These are phyloP conservation scores for Goniozus legneri DNA, from an alignment of 1,140 invertebrate genomes.

Conservation along the genomic window DNA sequence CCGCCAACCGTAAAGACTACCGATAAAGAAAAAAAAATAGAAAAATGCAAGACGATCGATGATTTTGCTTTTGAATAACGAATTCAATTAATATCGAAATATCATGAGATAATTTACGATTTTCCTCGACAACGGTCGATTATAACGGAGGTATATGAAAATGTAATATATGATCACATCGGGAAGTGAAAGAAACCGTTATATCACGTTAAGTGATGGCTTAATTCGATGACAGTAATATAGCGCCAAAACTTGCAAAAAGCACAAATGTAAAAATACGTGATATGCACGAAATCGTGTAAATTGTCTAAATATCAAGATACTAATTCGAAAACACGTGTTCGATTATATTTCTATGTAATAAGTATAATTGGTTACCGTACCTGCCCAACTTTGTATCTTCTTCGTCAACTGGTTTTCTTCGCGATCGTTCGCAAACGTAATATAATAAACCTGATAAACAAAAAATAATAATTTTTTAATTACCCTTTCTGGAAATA, in stretches of 20 bases:
- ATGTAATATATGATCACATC: too few relatives aligned
- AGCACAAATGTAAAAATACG: constrained; percentile 42
- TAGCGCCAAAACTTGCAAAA: constrained; percentile 53
- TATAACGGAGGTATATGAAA: too few relatives aligned
- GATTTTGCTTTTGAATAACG: too few relatives aligned
- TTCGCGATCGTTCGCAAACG: constrained; percentile 63
- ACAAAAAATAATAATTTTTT: constrained; percentile 11
- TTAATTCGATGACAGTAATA: too few relatives aligned
- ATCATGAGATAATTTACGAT: constrained; percentile 7
- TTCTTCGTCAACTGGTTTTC: constrained; percentile 70
- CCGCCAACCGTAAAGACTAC: constrained; percentile 89
- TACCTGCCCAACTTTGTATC: constrained; percentile 80
- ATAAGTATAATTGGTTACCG: constrained; percentile 17
- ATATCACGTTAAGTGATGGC: too few relatives aligned
- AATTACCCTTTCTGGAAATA: too few relatives aligned
- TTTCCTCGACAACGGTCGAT: too few relatives aligned
- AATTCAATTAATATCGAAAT: constrained; percentile 8
- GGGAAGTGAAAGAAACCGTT: too few relatives aligned
- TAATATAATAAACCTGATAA: constrained; percentile 67
- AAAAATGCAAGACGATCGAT: constrained; percentile 29
- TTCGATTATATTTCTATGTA: neutral
- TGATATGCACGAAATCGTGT: constrained; percentile 18
- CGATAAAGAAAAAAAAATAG: constrained; percentile 52
- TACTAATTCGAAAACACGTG: constrained; percentile 13
- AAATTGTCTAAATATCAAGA: constrained; percentile 14